Conservation (phyloP, 2,888 invertebrate species). For the Rotaria sp. region DNA sequence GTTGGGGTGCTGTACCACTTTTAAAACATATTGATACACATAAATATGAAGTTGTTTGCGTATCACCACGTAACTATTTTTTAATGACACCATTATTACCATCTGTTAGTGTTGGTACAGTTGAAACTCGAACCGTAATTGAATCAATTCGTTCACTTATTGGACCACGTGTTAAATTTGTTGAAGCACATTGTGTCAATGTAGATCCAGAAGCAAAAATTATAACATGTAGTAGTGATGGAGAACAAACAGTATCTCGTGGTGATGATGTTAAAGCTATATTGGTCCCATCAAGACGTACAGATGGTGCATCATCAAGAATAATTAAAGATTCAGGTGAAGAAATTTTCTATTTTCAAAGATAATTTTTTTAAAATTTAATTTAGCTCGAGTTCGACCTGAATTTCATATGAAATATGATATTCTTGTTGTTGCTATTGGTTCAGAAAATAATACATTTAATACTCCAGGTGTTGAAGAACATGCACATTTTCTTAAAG, state of each 20-base stretch:
- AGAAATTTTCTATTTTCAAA: neutral
- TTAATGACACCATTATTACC: constrained; percentile 54
- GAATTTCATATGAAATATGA: constrained; percentile 51
- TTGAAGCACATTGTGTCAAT: constrained; percentile 3
- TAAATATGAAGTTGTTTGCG: constrained; percentile 9
- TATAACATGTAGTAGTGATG: neutral
- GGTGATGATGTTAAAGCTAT: neutral
- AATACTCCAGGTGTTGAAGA: constrained; percentile 54
- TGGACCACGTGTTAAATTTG: constrained; percentile 5
- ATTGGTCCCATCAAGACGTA: neutral
- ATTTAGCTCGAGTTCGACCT: neutral
- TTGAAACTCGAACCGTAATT: constrained; percentile 48
- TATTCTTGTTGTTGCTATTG: constrained; percentile 55
- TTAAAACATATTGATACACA: neutral
- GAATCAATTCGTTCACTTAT: neutral
- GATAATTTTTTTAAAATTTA: neutral
- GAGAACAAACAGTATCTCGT: neutral
- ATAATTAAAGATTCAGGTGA: neutral
- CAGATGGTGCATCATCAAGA: constrained; percentile 11
- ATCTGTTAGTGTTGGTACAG: constrained; percentile 57
- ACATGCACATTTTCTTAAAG: constrained; percentile 53
- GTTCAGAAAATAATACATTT: constrained; percentile 45
- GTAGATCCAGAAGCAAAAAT: neutral
- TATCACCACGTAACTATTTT: constrained; percentile 55
- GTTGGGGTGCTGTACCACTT: constrained; percentile 26